phyloP scores from a whole-genome alignment of 2,797 vertebrate genomes.

The Hozukius guyotensis region DNA sequence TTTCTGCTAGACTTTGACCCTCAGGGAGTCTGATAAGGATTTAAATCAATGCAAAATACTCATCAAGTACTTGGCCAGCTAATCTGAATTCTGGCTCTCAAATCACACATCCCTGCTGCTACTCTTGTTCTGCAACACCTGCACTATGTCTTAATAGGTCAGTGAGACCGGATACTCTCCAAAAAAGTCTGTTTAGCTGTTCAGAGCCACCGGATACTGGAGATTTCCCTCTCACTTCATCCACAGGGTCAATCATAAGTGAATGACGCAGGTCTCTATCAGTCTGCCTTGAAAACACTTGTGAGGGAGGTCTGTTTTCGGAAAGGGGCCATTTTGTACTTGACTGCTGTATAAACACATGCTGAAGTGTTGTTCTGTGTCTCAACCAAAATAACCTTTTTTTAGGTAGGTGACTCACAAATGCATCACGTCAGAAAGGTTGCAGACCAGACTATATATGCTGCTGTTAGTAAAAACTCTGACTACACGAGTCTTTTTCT shows the following conservation, averaged over 20 bases:
- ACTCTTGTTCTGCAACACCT: not conserved
- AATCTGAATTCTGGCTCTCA: not conserved
- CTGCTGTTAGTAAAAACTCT: constrained; percentile 11
- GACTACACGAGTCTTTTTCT: not conserved
- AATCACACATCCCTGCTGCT: not conserved
- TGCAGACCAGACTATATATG: not conserved
- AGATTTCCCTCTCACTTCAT: not conserved
- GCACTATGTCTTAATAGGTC: not conserved
- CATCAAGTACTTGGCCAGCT: not conserved
- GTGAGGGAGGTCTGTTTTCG: not conserved
- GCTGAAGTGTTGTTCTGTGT: not conserved
- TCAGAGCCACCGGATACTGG: not conserved
- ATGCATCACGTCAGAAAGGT: not conserved
- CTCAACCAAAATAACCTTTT: not conserved
- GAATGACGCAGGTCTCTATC: not conserved
- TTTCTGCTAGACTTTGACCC: not conserved
- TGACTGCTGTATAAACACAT: not conserved
- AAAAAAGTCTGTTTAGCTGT: not conserved
- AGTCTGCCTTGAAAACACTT: not conserved
- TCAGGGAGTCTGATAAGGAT: not conserved
- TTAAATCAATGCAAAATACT: not conserved
- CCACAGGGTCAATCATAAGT: not conserved
- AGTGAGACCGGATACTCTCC: not conserved
- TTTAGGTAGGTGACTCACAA: not conserved
- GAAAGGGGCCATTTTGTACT: not conserved